Evolutionary conservation across 2,888 invertebrate genomes (phyloP).

Genomic region (Colostygia pectinataria): DNA sequence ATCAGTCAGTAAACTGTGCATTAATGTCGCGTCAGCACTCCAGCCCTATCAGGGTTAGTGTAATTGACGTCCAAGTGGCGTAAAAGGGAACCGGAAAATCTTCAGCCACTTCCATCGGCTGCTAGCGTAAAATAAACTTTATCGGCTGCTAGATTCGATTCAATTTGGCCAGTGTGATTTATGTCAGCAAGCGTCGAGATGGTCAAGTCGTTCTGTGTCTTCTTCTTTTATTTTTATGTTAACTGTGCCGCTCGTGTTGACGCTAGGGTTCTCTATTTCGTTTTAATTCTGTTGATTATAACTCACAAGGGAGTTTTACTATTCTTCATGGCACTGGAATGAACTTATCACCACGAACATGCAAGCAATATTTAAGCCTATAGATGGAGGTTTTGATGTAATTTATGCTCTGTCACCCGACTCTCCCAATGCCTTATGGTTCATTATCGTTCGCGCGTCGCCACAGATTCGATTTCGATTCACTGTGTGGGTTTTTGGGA

Average conservation of each 20-base stretch:
- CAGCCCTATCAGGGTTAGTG: constrained; percentile 21
- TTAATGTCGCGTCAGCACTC: constrained; percentile 22
- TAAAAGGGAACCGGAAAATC: constrained; percentile 57
- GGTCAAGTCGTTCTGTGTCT: too few species aligned
- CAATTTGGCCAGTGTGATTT: constrained; percentile 9
- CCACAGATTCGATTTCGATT: constrained; percentile 1
- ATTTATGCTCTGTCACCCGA: constrained; percentile 1
- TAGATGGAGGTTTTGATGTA: not conserved
- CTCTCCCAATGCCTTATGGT: not conserved
- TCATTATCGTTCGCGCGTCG: not conserved
- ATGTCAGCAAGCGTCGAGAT: too few species aligned
- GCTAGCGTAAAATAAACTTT: constrained; percentile 5
- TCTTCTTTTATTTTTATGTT: too few species aligned
- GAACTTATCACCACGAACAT: too few species aligned
- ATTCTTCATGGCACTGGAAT: too few species aligned
- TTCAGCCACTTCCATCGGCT: constrained; percentile 10
- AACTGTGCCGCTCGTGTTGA: too few species aligned
- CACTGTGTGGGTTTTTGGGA: constrained; percentile 1
- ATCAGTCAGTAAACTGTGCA: constrained; percentile 24
- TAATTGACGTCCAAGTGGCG: constrained; percentile 48
- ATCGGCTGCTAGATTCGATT: not conserved
- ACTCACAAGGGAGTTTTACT: too few species aligned
- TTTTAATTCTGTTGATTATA: too few species aligned
- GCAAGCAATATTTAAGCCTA: not conserved
- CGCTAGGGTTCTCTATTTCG: too few species aligned